A percentile compares a stretch with the other conserved stretches of the same genome.
Conservation (phyloP, 2,113 vertebrate genomes). For the Gobius niger region DNA sequence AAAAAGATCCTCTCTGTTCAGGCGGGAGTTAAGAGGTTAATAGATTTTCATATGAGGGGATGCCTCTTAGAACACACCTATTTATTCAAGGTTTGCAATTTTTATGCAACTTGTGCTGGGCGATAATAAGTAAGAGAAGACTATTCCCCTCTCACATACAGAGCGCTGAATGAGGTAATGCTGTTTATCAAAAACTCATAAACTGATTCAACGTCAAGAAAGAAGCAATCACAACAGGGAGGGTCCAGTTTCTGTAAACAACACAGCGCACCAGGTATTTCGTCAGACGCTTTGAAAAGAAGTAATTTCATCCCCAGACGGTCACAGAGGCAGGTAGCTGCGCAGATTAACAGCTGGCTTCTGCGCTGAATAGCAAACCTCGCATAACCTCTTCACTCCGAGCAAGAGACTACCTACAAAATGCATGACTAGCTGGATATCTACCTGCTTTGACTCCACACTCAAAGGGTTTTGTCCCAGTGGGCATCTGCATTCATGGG, state of each 20-base stretch:
- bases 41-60: no score
- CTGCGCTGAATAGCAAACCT: conserved; percentile 50
- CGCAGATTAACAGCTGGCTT: conserved; percentile 45
- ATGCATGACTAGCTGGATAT: conserved; percentile 42
- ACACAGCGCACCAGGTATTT: conserved; percentile 36
- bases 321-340: conserved; percentile 26
- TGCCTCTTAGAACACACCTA: no score
- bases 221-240: conserved; percentile 48
- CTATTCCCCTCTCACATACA: conserved; percentile 32
- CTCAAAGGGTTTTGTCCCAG: conserved; percentile 19
- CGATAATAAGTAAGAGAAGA: conserved; percentile 30
- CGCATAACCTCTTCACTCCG: conserved; percentile 47
- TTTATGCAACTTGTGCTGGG: no score
- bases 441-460: conserved; percentile 28
- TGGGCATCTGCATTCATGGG: conserved; percentile 12
- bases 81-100: no score
- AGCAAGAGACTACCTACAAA: conserved; percentile 49
- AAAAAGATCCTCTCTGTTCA: no score
- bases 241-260: conserved; percentile 55
- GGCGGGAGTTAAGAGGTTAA: no score
- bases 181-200: conserved; percentile 51
- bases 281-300: conserved; percentile 23
- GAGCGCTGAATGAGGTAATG: conserved; percentile 19
- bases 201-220: conserved; percentile 57
- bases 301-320: conserved; percentile 31